Conservation (phyloP, 2,797 vertebrate genomes). For the Clamator glandarius region DNA sequence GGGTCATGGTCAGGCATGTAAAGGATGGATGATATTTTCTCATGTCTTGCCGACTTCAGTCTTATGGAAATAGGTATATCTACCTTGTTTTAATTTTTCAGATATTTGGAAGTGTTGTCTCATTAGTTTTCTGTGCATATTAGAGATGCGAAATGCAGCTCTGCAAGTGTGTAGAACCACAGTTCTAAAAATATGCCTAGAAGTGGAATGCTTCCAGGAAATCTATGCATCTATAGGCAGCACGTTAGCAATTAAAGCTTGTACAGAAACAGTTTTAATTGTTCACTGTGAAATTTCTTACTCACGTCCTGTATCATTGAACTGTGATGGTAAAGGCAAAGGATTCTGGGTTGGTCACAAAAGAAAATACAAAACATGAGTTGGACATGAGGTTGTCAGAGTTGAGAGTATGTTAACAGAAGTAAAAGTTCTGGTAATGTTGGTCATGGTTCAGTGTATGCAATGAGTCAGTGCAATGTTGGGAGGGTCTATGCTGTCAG, state of each 20-base stretch:
- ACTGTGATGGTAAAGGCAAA: background rate
- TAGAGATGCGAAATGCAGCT: background rate
- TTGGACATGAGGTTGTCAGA: background rate
- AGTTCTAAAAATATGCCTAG: background rate
- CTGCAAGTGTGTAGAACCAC: background rate
- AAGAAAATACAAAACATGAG: background rate
- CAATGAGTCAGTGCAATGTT: too few species aligned
- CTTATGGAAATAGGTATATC: accelerated
- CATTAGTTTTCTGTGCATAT: background rate
- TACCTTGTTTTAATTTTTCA: background rate
- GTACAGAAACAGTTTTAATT: background rate
- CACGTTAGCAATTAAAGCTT: background rate
- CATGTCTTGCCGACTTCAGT: background rate
- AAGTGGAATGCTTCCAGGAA: background rate
- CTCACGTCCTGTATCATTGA: background rate
- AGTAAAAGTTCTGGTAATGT: background rate
- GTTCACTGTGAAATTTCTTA: background rate
- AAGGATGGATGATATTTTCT: background rate
- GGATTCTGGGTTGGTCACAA: background rate
- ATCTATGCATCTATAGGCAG: background rate
- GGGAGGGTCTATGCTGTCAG: background rate
- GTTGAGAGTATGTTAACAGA: background rate
- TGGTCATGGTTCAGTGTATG: background rate
- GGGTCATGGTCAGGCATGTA: too few species aligned
- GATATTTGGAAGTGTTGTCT: background rate